Percentiles rank a stretch among this genome's conserved stretches.
Conservation (phyloP, 1,140 invertebrate genomes). For the Micrasema longulum region DNA sequence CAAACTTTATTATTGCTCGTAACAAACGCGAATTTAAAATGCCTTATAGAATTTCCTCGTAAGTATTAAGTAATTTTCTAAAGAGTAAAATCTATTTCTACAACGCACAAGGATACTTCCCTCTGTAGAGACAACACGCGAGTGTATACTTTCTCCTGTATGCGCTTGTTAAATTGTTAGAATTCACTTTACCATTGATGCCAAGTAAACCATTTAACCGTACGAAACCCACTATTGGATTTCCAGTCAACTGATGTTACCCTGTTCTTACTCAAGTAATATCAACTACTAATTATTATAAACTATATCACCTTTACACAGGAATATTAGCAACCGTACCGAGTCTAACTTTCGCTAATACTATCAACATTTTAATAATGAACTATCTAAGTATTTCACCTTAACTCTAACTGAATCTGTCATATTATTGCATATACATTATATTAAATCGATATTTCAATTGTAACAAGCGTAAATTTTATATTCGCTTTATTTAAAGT, state of each 20-base stretch:
- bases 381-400: conserved; percentile 47
- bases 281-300: conserved; percentile 40
- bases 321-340: conserved; percentile 53
- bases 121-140: conserved; percentile 41
- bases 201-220: conserved; percentile 53
- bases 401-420: conserved; percentile 33
- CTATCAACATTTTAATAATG: conserved; percentile 50
- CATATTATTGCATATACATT: conserved; percentile 42
- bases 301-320: conserved; percentile 53
- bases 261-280: conserved; percentile 50
- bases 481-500: conserved; percentile 45
- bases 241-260: conserved; percentile 54
- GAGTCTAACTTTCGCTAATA: conserved; percentile 49
- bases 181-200: conserved; percentile 55
- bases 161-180: conserved; percentile 54
- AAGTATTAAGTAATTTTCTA: conserved; percentile 34
- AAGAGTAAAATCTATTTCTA: conserved; percentile 51
- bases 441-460: conserved; percentile 34
- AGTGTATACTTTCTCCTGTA: conserved; percentile 40
- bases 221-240: conserved; percentile 42
- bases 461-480: conserved; percentile 31
- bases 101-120: conserved; percentile 49
- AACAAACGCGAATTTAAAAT: conserved; percentile 46
- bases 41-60: conserved; percentile 31
- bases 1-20: conserved; percentile 41